These are phyloP conservation scores for Drosophila obscura DNA, from an alignment of 1,140 invertebrate species.

Conservation along the genomic window DNA sequence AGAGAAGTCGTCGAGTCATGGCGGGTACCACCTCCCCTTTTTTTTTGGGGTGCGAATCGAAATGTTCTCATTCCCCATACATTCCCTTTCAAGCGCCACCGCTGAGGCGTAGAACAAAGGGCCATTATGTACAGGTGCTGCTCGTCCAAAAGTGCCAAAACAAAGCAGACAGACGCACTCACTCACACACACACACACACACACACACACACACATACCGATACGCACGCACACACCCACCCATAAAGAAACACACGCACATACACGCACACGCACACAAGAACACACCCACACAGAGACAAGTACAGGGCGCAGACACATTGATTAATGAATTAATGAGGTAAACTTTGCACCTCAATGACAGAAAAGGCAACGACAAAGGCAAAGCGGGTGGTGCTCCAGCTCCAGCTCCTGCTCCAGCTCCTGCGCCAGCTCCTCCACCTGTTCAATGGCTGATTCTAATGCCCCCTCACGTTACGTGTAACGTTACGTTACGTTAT, in stretches of 20 bases:
- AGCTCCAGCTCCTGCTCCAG: slow-evolving; percentile 21
- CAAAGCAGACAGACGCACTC: slow-evolving; percentile 74
- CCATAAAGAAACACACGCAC: neutral
- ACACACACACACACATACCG: slow-evolving; percentile 17
- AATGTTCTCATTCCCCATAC: slow-evolving; percentile 36
- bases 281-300: slow-evolving; percentile 34
- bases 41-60: slow-evolving; percentile 59
- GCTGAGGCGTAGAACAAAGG: slow-evolving; percentile 77
- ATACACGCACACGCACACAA: slow-evolving; percentile 28
- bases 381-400: slow-evolving; percentile 16
- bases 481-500: slow-evolving; percentile 35
- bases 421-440: slow-evolving; percentile 18
- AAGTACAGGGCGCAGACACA: slow-evolving; percentile 65
- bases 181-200: slow-evolving; percentile 29
- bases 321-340: slow-evolving; percentile 83
- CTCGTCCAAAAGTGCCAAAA: slow-evolving; percentile 79
- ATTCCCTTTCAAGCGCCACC: slow-evolving; percentile 42
- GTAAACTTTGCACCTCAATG: slow-evolving; percentile 83
- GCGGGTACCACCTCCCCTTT: slow-evolving; percentile 22
- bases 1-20: slow-evolving; percentile 67
- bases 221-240: slow-evolving; percentile 6
- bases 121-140: slow-evolving; percentile 82
- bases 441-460: slow-evolving; percentile 44
- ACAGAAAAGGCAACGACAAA: slow-evolving; percentile 58
- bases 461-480: slow-evolving; percentile 57